phyloP scores from a whole-genome alignment of 2,113 vertebrate genomes.

The Mystacornis crossleyi region DNA sequence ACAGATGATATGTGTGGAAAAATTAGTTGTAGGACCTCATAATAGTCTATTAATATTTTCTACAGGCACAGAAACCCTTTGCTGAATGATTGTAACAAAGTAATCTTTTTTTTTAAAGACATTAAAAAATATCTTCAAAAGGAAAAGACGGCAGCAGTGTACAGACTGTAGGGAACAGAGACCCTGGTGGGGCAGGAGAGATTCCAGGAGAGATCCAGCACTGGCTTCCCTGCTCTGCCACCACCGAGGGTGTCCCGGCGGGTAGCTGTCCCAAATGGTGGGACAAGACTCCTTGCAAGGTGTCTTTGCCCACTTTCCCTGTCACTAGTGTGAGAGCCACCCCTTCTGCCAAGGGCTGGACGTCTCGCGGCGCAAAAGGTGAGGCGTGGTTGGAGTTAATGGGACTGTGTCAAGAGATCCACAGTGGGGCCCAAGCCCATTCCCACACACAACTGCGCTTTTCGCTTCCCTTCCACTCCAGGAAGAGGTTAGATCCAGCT shows the following conservation, averaged over 20 bases:
- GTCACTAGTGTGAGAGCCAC: no score
- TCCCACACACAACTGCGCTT: accelerated
- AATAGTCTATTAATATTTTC: conserved; percentile 85
- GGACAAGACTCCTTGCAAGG: accelerated
- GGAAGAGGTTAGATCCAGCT: neutral
- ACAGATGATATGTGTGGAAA: conserved; percentile 86
- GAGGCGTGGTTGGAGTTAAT: accelerated
- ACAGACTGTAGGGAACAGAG: conserved; percentile 1
- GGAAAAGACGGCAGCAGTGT: conserved; percentile 53
- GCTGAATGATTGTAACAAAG: conserved; percentile 80
- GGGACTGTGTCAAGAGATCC: neutral
- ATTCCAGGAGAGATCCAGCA: neutral
- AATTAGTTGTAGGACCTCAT: conserved; percentile 88
- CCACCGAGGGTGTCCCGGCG: neutral
- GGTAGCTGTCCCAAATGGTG: neutral
- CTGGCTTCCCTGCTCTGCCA: neutral
- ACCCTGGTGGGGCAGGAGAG: neutral
- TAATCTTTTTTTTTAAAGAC: conserved; percentile 74
- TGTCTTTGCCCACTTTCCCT: neutral
- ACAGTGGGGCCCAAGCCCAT: neutral
- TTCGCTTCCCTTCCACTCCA: neutral
- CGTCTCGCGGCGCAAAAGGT: accelerated
- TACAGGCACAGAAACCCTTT: conserved; percentile 80
- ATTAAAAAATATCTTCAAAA: conserved; percentile 80
- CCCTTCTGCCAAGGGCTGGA: neutral